Conservation (phyloP, 2,888 invertebrate species). For the Balanococcus diminutus region DNA sequence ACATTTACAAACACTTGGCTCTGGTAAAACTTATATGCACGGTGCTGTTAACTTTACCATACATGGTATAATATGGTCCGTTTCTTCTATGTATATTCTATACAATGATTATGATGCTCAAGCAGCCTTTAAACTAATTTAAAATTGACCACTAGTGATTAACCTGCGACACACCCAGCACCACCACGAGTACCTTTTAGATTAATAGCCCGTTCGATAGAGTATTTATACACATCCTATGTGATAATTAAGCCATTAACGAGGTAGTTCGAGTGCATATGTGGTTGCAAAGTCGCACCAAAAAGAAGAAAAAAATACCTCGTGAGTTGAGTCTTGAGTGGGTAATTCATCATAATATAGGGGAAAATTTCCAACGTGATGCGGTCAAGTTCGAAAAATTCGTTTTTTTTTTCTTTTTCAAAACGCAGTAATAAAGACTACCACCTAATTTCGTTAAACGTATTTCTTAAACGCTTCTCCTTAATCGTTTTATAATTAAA, state of each 20-base stretch:
- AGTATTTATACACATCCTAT: neutral
- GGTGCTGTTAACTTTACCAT: neutral
- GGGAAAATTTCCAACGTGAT: neutral
- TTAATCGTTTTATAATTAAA: neutral
- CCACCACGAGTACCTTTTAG: neutral
- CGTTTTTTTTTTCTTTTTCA: neutral
- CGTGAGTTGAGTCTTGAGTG: no score
- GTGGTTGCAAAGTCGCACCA: neutral
- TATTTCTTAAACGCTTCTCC: neutral
- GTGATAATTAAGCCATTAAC: conserved; percentile 13
- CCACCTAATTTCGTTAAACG: neutral
- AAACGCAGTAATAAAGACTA: neutral
- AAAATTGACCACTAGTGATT: conserved; percentile 5
- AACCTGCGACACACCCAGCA: neutral
- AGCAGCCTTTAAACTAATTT: neutral
- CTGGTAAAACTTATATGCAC: no score
- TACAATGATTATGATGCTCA: no score
- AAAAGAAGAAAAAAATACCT: neutral
- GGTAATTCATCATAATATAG: neutral
- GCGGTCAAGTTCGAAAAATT: neutral
- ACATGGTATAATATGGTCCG: neutral
- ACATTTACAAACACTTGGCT: no score
- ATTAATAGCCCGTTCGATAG: neutral
- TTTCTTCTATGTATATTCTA: neutral
- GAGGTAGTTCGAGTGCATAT: neutral